These are phyloP conservation scores for Spea hammondii DNA, from an alignment of 2,797 vertebrate genomes.

Conservation along the genomic window DNA sequence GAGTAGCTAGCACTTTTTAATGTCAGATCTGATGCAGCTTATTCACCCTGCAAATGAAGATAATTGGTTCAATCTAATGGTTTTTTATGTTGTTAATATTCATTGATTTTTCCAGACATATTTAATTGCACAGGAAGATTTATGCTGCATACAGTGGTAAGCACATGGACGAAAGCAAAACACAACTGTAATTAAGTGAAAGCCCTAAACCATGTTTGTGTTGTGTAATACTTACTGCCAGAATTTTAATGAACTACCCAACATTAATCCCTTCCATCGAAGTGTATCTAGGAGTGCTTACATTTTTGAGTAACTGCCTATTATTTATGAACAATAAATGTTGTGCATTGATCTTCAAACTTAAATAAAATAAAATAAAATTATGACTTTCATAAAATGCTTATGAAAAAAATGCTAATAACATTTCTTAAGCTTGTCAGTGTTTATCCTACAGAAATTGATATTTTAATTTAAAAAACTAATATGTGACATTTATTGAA, in stretches of 20 bases:
- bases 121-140: conserved; percentile 7
- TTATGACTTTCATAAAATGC: conserved; percentile 30
- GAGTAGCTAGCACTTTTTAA: too few relatives aligned
- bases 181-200: conserved; percentile 23
- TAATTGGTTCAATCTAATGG: background rate
- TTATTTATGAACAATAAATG: conserved; percentile 36
- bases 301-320: conserved; percentile 36
- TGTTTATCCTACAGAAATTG: conserved; percentile 13
- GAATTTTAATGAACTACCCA: conserved; percentile 41
- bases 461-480: conserved; percentile 19
- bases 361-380: conserved; percentile 26
- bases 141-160: conserved; percentile 23
- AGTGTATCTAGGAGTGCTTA: conserved; percentile 37
- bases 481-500: conserved; percentile 10
- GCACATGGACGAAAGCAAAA: conserved; percentile 8
- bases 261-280: conserved; percentile 40
- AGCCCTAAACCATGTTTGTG: conserved; percentile 24
- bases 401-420: conserved; percentile 16
- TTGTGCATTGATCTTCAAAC: conserved; percentile 15
- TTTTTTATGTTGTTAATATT: conserved; percentile 1
- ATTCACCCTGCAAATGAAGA: background rate
- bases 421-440: background rate
- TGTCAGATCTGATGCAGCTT: too few relatives aligned
- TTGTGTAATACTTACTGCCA: conserved; percentile 32
- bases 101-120: background rate